Conservation (phyloP, 2,888 invertebrate genomes). For the Brachypalpus laphriformis region DNA sequence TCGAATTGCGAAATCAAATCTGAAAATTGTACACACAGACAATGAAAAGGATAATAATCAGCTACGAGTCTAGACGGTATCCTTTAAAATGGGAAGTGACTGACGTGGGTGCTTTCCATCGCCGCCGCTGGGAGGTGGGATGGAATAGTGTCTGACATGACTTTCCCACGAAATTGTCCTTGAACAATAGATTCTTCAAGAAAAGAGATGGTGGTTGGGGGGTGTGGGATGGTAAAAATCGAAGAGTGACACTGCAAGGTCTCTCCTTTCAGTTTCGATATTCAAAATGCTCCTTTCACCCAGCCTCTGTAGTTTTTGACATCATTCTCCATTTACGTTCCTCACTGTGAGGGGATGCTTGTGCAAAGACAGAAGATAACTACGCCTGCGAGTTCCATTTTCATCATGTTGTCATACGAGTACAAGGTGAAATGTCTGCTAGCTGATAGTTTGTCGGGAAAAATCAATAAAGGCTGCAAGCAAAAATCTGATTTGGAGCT, state of each 20-base stretch:
- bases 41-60: too few relatives aligned
- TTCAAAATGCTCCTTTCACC: slow-evolving; percentile 26
- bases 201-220: neutral
- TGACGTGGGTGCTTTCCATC: too few relatives aligned
- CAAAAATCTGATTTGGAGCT: neutral
- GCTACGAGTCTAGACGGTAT: slow-evolving; percentile 12
- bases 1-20: slow-evolving; percentile 9
- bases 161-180: slow-evolving; percentile 36
- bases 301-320: too few relatives aligned
- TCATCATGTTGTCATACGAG: slow-evolving; percentile 19
- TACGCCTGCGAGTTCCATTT: slow-evolving; percentile 31
- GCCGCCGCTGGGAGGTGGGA: too few relatives aligned
- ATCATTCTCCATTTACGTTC: neutral
- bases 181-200: slow-evolving; percentile 18
- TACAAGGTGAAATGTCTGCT: neutral
- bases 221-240: neutral
- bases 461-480: slow-evolving; percentile 40
- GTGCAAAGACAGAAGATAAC: slow-evolving; percentile 2
- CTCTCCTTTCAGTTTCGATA: slow-evolving; percentile 46
- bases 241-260: slow-evolving; percentile 10
- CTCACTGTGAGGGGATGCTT: neutral
- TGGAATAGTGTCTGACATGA: slow-evolving; percentile 16
- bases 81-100: neutral
- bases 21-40: neutral
- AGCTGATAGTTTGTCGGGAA: slow-evolving; percentile 35